phyloP scores from a whole-genome alignment of 2,888 invertebrate species.

The Catocala sponsa region DNA sequence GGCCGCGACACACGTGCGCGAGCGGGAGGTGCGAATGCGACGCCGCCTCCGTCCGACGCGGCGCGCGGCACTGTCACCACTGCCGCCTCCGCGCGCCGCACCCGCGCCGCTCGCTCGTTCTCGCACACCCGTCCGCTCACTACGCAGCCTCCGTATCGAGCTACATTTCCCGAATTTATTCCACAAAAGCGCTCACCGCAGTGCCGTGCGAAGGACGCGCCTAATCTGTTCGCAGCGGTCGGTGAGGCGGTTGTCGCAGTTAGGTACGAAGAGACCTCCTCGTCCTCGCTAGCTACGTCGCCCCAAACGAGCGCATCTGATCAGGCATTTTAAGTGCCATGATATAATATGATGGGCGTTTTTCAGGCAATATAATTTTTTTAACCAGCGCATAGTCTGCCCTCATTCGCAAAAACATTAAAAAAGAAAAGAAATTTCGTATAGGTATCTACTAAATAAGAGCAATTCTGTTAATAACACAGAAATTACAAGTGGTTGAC shows the following conservation, averaged over 20 bases:
- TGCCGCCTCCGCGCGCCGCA: slow-evolving; percentile 61
- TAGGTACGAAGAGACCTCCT: slow-evolving; percentile 12
- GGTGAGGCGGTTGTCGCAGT: slow-evolving; percentile 35
- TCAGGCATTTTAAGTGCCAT: no score
- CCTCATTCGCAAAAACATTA: no score
- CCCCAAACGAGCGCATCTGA: no score
- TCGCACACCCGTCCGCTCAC: slow-evolving; percentile 66
- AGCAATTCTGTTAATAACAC: no score
- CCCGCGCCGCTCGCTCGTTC: slow-evolving; percentile 55
- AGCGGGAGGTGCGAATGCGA: slow-evolving; percentile 68
- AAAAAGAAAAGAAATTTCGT: no score
- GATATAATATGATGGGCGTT: no score
- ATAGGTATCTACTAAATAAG: no score
- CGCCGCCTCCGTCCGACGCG: slow-evolving; percentile 72
- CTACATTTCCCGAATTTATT: slow-evolving; percentile 78
- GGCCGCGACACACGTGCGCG: slow-evolving; percentile 66
- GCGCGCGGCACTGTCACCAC: slow-evolving; percentile 73
- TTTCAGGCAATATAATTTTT: no score
- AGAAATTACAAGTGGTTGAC: neutral
- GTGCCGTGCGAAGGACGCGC: slow-evolving; percentile 76
- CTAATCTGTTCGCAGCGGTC: slow-evolving; percentile 77
- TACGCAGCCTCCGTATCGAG: slow-evolving; percentile 87
- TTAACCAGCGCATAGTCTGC: no score
- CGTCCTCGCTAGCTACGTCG: slow-evolving; percentile 22
- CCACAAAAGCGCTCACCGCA: slow-evolving; percentile 66